Conservation (phyloP, 2,888 invertebrate genomes). For the Reticulitermes lucifugus region DNA sequence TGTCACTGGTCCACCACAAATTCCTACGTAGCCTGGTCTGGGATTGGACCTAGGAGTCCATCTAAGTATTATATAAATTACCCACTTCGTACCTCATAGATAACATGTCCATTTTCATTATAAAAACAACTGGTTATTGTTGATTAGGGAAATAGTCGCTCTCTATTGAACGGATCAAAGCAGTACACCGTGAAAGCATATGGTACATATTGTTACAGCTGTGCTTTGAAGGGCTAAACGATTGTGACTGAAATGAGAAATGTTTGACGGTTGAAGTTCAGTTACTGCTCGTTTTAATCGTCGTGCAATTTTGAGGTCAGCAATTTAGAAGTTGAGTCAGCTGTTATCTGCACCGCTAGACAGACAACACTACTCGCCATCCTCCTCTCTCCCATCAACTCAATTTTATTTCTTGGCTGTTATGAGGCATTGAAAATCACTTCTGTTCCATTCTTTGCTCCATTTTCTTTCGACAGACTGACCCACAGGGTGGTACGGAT, state of each 20-base stretch:
- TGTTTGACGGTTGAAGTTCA: neutral
- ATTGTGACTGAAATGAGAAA: neutral
- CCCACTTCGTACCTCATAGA: too few species aligned
- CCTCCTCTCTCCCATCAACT: neutral
- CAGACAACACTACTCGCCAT: neutral
- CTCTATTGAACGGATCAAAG: too few species aligned
- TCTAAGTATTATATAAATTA: too few species aligned
- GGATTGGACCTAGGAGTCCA: too few species aligned
- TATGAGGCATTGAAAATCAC: neutral
- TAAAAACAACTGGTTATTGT: too few species aligned
- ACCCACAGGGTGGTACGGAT: neutral
- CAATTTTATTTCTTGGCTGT: neutral
- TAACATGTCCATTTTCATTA: too few species aligned
- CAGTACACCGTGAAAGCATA: too few species aligned
- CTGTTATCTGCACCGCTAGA: neutral
- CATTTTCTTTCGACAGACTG: neutral
- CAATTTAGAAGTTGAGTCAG: constrained; percentile 22
- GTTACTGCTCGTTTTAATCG: neutral
- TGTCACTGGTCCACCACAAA: too few species aligned
- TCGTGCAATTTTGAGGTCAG: constrained; percentile 10
- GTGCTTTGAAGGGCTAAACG: too few species aligned
- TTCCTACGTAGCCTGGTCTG: too few species aligned
- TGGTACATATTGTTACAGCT: too few species aligned
- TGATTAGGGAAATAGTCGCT: too few species aligned
- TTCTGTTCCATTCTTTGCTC: neutral